These are phyloP conservation scores for Hirudinaria manillensis DNA, from an alignment of 2,888 invertebrate species.

Conservation along the genomic window DNA sequence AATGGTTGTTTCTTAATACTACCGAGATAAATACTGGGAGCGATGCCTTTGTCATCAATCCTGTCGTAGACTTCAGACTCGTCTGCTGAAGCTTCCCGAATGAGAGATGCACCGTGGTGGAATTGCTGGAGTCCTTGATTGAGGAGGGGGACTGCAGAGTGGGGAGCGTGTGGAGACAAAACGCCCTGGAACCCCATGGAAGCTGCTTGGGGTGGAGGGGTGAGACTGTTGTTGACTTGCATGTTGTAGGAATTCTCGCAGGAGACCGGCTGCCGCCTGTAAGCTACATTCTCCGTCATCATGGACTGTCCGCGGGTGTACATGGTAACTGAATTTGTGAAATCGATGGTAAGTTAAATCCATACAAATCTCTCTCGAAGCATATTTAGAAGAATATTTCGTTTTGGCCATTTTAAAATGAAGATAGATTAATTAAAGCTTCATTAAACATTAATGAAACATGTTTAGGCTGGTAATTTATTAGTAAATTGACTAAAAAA, in stretches of 20 bases:
- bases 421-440: not conserved
- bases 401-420: not conserved
- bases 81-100: not conserved
- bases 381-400: not conserved
- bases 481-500: no score
- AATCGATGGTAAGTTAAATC: no score
- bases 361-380: not conserved
- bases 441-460: no score
- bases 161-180: not conserved
- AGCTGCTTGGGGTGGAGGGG: slow-evolving; percentile 2
- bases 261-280: slow-evolving; percentile 17
- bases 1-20: not conserved
- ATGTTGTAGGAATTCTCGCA: slow-evolving; percentile 24
- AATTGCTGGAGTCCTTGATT: not conserved
- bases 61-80: slow-evolving; percentile 12
- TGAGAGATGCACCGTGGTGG: not conserved
- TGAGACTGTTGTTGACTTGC: slow-evolving; percentile 18
- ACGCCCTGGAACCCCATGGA: slow-evolving; percentile 1
- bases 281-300: slow-evolving; percentile 26
- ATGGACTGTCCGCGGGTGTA: not conserved
- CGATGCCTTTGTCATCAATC: slow-evolving; percentile 1
- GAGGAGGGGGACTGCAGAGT: not conserved
- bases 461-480: no score
- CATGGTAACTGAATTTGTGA: not conserved
- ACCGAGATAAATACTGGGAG: not conserved